Evolutionary conservation across 2,888 invertebrate genomes (phyloP), one percentile per base, ranked within the genome.

Genomic region (Piscicola geometra): DNA sequence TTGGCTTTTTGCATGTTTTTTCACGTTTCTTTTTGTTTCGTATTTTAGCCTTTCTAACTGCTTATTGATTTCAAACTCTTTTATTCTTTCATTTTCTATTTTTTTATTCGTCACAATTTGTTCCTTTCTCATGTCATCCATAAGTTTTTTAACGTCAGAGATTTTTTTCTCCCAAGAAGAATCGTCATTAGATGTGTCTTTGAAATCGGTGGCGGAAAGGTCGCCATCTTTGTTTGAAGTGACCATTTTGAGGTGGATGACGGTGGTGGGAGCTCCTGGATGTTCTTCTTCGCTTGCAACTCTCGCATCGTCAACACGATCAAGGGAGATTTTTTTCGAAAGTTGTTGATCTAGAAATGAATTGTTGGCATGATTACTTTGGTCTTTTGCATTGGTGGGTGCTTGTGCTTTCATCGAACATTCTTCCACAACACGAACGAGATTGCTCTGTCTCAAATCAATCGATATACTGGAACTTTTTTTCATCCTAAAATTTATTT

Each of bases 51-150:
- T 60, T 60, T 73, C 73, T 21, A 73, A 33, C 52, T 73, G 73
- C 28, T 33, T 73, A 33, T 35, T 73, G 15, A 73, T 73, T 73
- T 73, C 73, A 35, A 73, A 73, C 33, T 73, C 73, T 33, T 73
- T 73, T n/a, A 73, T 67, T 67, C 67, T 33, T 28, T 67, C 67
- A 67, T 67, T 67, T 35, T 33, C 21, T 32, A 32, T 5, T 30
- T 67, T 28, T 33, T 67, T 67, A 3, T 3, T 67, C 30, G 15
- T 33, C n/a, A 28, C 5, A n/a, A 64, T 12, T 64, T n/a, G 5
- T 68, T 33, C 35, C 9, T 64, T 64, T 5, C 5, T 64, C 21
- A n/a, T 9, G 5, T 64, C 64, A 64, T 64, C 30, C 64, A 64
- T 64, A 12, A 64, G 64, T 18, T 64, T 25, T 28, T 30, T 64